Base-by-base conservation (phyloP, 2,797 vertebrate genomes). In the Sebastes itinus region DNA sequence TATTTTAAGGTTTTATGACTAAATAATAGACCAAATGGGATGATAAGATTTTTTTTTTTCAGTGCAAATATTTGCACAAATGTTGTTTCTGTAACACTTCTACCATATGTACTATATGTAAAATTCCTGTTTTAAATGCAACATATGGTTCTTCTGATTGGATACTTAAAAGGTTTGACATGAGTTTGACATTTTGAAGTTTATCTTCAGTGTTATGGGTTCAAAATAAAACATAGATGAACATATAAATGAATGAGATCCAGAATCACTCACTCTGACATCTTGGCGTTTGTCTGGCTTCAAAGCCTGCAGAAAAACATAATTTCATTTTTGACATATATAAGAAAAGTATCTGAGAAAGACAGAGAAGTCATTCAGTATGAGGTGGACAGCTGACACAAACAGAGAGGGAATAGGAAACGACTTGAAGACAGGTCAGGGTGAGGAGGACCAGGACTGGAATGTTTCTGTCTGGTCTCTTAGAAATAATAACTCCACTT, bases 251-350 rank as follows among this genome's bases (percentile, higher is more conserved):
- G 8, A 72, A 55, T 7, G 11, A 62, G 5, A 73, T 0, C 2
- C 13, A 75, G 25, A 59, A 52, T 27, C 61, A 96, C 96, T 96
- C 81, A 96, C 96, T 96, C 95, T 0, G 95, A 95, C 96, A 96
- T 96, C 80, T 86, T 95, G 87, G 12, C 6, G 70, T 70, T 70
- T 68, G 72, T 91, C 89, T 68, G 58, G 20, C 76, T 88, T 92
- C 75, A 87, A 63, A 77, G 38, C 74, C 92, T 94, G 86, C 59
- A 83, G 59, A 77, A 38, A 81, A 82, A 81, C 7, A 78, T 0
- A 7, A 25, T 70, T 35, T 12, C 8, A 46, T 73, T 42, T 46
- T 78, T 7, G 4, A 61, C 55, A 54, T 6, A 59, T 12, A 61
- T 18, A 49, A 68, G 14, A 23, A 22, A 56, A 58, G 13, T 38